Conservation (phyloP, 2,113 vertebrate species). For the Rhagologus leucostigma region DNA sequence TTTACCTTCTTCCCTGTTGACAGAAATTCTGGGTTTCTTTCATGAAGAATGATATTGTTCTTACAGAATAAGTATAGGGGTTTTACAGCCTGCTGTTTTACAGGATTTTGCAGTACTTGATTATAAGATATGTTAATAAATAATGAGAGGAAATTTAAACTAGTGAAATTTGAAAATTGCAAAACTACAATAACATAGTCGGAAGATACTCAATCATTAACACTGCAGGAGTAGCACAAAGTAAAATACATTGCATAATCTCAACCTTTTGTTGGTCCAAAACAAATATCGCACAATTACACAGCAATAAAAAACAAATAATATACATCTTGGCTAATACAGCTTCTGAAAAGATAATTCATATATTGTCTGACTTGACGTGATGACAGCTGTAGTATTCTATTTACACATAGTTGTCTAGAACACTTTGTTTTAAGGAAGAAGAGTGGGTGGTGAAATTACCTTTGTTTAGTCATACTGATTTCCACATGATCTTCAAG, state of each 20-base stretch:
- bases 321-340: background rate
- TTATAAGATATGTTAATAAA: background rate
- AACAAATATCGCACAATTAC: background rate
- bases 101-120: background rate
- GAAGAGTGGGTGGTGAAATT: slow-evolving; percentile 18
- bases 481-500: background rate
- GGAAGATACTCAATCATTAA: background rate
- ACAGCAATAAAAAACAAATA: background rate
- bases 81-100: background rate
- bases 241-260: background rate
- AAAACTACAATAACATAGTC: background rate
- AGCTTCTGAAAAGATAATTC: background rate
- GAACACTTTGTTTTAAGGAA: background rate
- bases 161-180: background rate
- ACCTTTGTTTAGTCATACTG: background rate
- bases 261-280: background rate
- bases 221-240: background rate
- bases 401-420: background rate
- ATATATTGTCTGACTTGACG: background rate
- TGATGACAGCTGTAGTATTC: background rate
- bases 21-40: background rate
- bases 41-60: background rate
- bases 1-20: background rate
- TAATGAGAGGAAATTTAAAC: background rate
- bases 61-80: background rate